Conservation (phyloP, 2,888 invertebrate species). For the Drosophila mulleri region DNA sequence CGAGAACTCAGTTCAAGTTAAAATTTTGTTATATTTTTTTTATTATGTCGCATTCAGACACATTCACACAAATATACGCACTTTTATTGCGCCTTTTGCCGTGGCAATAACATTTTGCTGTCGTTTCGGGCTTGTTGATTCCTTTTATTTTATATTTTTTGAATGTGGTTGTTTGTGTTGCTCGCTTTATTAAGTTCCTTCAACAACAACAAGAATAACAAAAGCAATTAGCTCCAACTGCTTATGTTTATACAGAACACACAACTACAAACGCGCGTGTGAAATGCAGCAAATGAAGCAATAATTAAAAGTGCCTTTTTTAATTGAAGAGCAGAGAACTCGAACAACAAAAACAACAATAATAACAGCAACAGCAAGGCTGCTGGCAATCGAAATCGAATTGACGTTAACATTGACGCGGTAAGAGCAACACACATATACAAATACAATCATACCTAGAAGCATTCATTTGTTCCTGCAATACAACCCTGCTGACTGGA, state of each 20-base stretch:
- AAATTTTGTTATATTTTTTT: constrained; percentile 10
- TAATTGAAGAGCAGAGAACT: constrained; percentile 65
- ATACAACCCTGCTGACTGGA: constrained; percentile 50
- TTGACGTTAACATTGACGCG: constrained; percentile 73
- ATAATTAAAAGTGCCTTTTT: constrained; percentile 78
- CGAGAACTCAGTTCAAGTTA: constrained; percentile 36
- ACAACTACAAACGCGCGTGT: constrained; percentile 31
- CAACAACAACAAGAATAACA: constrained; percentile 26
- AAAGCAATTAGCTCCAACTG: constrained; percentile 53
- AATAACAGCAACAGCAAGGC: constrained; percentile 26
- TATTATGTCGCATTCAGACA: constrained; percentile 6
- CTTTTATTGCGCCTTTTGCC: constrained; percentile 4
- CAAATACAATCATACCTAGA: not conserved
- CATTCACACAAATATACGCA: not conserved
- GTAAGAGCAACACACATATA: constrained; percentile 57
- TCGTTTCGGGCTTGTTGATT: constrained; percentile 28
- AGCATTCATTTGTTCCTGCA: constrained; percentile 18
- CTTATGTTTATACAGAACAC: constrained; percentile 55
- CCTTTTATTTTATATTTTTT: constrained; percentile 31
- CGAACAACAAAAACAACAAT: constrained; percentile 27
- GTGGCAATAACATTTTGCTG: constrained; percentile 26
- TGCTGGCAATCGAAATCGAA: constrained; percentile 68
- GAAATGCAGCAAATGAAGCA: constrained; percentile 62
- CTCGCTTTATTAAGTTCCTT: constrained; percentile 67
- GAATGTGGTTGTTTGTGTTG: constrained; percentile 29